phyloP scores from a whole-genome alignment of 2,113 vertebrate species.

The Muntiacus muntjak region DNA sequence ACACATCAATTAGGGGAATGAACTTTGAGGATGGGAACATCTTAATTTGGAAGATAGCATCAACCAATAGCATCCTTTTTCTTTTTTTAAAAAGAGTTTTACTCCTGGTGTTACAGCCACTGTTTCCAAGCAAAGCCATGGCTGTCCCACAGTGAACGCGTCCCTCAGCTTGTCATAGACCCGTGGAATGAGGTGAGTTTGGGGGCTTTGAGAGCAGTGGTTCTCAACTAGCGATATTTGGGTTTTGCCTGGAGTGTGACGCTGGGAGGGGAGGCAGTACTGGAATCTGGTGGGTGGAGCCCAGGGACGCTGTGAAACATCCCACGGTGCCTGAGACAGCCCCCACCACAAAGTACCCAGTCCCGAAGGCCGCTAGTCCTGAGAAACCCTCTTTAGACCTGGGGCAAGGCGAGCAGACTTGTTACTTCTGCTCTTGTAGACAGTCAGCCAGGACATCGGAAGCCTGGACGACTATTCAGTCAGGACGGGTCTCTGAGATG shows the following conservation, averaged over 20 bases:
- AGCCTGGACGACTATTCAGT: background rate
- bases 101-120: background rate
- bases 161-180: background rate
- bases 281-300: background rate
- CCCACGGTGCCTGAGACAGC: background rate
- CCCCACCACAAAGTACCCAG: fast-evolving
- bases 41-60: background rate
- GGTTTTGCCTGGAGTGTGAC: background rate
- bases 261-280: background rate
- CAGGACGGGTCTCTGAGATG: background rate
- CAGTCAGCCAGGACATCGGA: background rate
- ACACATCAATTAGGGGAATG: too few species aligned
- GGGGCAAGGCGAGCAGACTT: background rate
- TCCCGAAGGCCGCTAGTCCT: background rate
- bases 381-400: background rate
- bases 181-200: background rate
- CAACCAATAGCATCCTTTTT: background rate
- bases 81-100: background rate
- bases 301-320: fast-evolving
- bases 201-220: background rate
- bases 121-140: background rate
- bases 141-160: too few species aligned
- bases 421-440: background rate
- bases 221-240: too few species aligned
- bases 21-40: background rate